phyloP scores from a whole-genome alignment of 2,113 vertebrate species.

The Oreamnos americanus region DNA sequence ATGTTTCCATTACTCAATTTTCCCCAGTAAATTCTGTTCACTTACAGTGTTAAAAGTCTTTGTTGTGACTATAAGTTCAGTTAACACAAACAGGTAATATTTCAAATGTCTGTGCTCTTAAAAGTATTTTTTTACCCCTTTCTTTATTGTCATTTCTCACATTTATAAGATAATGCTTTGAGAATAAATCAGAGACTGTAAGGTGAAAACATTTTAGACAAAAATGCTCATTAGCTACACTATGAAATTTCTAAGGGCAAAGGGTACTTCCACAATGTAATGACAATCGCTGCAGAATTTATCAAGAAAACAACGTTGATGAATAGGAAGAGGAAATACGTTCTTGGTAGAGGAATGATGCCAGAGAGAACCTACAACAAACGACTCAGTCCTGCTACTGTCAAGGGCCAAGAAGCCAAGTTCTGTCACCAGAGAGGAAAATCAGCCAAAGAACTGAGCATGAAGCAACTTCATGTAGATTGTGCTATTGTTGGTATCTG shows the following conservation, averaged over 20 bases:
- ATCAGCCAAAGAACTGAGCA: not conserved
- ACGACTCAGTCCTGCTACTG: constrained; percentile 11
- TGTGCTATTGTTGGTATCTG: not conserved
- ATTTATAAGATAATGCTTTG: constrained; percentile 12
- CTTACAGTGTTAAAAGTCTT: not conserved
- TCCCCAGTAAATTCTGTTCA: not conserved
- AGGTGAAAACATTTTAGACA: not conserved
- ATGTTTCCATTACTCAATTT: not conserved
- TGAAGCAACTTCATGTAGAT: not conserved
- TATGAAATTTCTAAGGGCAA: not conserved
- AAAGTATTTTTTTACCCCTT: not conserved
- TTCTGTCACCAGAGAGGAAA: not conserved
- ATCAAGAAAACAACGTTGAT: constrained; percentile 6
- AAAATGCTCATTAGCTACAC: not conserved
- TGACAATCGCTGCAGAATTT: not conserved
- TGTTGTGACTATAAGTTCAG: not conserved
- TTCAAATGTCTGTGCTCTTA: not conserved
- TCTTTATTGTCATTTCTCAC: not conserved
- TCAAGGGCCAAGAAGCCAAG: not conserved
- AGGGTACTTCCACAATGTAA: not conserved
- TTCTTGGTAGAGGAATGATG: not conserved
- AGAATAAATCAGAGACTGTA: not conserved
- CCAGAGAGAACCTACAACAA: not conserved
- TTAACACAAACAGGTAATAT: not conserved
- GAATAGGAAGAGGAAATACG: constrained; percentile 10